Evolutionary conservation across 2,113 vertebrate species (phyloP).

Genomic region (mouse (Mus musculus)): GRCm39 chr8:48883501-48884000

Average conservation of each 20-base stretch:
- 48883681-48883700: conserved; percentile 20
- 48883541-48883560: conserved; percentile 79
- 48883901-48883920: neutral
- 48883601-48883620: conserved; percentile 65
- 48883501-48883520: conserved; percentile 63
- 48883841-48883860: neutral
- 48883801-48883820: neutral
- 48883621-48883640: neutral
- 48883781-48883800: neutral
- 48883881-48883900: too few species aligned
- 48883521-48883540: conserved; percentile 65
- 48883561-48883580: conserved; percentile 80
- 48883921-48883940: neutral
- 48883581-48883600: conserved; percentile 70
- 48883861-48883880: neutral
- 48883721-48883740: neutral
- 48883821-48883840: neutral
- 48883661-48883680: neutral
- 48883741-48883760: neutral
- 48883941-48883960: accelerated
- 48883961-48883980: neutral
- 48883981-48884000: conserved; percentile 27
- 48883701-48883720: neutral
- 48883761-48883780: neutral
- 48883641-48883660: conserved; percentile 2